A percentile compares a stretch with the other conserved stretches of the same genome.
Evolutionary conservation across 2,888 invertebrate species (phyloP).

Genomic region (Caenorhabditis becei): DNA sequence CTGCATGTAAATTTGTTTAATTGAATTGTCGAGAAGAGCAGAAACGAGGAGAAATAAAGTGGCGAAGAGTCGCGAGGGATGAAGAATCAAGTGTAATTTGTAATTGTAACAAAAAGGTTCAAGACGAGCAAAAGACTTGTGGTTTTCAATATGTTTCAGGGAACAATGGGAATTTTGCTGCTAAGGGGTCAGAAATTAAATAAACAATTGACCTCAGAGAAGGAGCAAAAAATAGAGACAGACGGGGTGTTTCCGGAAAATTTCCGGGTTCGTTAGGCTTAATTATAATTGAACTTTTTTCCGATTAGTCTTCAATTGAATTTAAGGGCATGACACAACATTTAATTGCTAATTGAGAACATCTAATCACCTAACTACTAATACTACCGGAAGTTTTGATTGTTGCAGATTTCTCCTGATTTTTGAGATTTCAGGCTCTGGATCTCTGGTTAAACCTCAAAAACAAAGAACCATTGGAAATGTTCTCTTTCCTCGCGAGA

Average conservation of each 20-base stretch:
- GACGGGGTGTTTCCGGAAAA: background rate
- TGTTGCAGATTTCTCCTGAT: no score
- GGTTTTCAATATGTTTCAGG: background rate
- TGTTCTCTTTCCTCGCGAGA: no score
- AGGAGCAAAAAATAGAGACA: no score
- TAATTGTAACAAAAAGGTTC: background rate
- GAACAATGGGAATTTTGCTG: background rate
- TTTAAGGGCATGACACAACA: no score
- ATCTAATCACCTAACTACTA: no score
- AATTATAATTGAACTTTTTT: background rate
- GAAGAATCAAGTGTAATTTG: constrained; percentile 36
- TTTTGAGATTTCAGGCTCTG: no score
- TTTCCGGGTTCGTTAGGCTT: no score
- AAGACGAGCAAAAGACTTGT: background rate
- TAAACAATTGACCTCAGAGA: background rate
- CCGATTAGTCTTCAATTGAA: no score
- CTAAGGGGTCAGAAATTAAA: constrained; percentile 1
- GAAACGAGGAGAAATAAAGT: constrained; percentile 5
- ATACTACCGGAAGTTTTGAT: no score
- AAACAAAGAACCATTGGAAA: no score
- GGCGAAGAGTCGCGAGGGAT: constrained; percentile 4
- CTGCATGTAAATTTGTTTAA: constrained; percentile 54
- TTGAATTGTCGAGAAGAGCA: constrained; percentile 55
- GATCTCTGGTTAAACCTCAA: no score
- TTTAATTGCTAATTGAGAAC: no score